These are phyloP conservation scores for Mionectes olivaceus DNA, from an alignment of 2,797 vertebrate species.

Conservation along the genomic window DNA sequence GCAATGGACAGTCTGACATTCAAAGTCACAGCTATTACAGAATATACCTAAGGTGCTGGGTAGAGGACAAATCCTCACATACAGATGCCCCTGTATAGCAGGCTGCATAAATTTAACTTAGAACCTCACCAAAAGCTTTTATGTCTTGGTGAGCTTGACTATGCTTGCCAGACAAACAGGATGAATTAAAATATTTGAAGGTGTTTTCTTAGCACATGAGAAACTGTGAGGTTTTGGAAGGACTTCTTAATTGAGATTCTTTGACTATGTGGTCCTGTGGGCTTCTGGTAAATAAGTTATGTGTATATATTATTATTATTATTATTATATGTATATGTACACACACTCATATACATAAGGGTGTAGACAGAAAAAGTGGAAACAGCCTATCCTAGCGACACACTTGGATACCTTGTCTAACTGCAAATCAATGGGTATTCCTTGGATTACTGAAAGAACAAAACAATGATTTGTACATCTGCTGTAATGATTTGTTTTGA, in stretches of 20 bases:
- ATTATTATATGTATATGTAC: accelerated
- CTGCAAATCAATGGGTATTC: not conserved
- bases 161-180: not conserved
- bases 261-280: not conserved
- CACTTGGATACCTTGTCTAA: not conserved
- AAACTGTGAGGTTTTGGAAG: not conserved
- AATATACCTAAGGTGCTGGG: not conserved
- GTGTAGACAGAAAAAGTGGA: not conserved
- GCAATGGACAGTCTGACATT: not conserved
- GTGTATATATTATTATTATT: not conserved
- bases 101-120: not conserved
- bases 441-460: not conserved
- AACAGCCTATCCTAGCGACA: not conserved
- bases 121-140: not conserved
- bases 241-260: not conserved
- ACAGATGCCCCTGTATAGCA: not conserved
- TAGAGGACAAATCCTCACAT: not conserved
- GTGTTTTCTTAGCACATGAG: not conserved
- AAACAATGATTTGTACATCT: not conserved
- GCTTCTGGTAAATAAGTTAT: not conserved
- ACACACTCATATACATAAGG: not conserved
- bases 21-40: not conserved
- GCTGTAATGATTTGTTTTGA: not conserved
- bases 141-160: not conserved
- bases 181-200: not conserved